Evolutionary conservation across 2,888 invertebrate species (phyloP), one percentile per base, ranked within the genome.

Genomic region (Tenthredo livida): DNA sequence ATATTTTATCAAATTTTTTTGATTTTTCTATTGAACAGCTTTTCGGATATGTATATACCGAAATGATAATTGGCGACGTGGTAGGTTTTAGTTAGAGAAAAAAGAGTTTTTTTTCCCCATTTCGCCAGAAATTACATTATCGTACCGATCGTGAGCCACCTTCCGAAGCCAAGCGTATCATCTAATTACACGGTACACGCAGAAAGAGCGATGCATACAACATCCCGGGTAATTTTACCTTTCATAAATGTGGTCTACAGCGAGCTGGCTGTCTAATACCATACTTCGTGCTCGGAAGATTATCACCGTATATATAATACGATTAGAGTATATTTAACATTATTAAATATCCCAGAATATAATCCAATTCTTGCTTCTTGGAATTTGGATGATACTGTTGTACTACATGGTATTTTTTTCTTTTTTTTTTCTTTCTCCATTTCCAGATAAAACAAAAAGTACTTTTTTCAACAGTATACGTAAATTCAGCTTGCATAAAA

Each of bases 111-210:
- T 33, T 33, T 33, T 33, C 4, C 65, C 33, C 33, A 67, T 67
- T 67, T 80, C 25, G 61, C 80, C 50, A 77, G 77, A 77, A 50
- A 80, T 80, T 58, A 10, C 17, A 58, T 80, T 80, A 50, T 61
- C 37, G 54, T 54, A n/a, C 33, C 29, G 77, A 77, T 77, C 50
- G 25, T 40, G 40, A 61, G 58, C 40, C 80, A 40, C 40, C 61
- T 80, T 58, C 12, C 58, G 58, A 61, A 80, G 80, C 61, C 37
- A 21, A 40, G 80, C 58, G 80, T 80, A 80, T 80, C 80, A 61
- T 80, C 43, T 80, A 80, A 80, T 80, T 80, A 61, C 78, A 80
- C 50, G 78, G 58, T 80, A 61, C n/a, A 80, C 78, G 78, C 61
- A 61, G 58, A 61, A 80, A 61, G 61, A 58, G 15, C 58, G 80